Percentiles rank a stretch among this genome's conserved stretches.
Evolutionary conservation across 1,140 invertebrate genomes (phyloP).

Genomic region (Drosophila novamexicana): DNA sequence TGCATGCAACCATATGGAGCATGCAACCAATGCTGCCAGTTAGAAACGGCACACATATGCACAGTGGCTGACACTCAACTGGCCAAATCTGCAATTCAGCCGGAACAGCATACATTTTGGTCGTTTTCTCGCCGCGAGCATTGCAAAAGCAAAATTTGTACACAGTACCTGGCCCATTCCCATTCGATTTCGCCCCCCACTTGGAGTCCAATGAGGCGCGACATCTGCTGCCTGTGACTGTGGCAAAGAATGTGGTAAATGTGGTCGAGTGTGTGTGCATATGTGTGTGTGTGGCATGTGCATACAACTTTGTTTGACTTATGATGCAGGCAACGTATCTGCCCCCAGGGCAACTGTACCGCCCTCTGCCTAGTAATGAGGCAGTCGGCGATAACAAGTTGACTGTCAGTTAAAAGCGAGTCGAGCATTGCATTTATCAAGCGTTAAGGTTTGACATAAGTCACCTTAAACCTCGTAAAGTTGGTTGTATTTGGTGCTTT

Average conservation of each 20-base stretch:
- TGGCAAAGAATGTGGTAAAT: constrained; percentile 62
- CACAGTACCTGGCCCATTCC: not conserved
- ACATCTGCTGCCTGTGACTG: constrained; percentile 70
- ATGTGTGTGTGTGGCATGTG: constrained; percentile 10
- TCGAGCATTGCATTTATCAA: constrained; percentile 24
- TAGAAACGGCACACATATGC: not conserved
- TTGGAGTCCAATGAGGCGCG: constrained; percentile 67
- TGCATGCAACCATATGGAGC: constrained; percentile 4
- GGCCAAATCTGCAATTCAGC: constrained; percentile 73
- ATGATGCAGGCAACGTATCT: constrained; percentile 64
- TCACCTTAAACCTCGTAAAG: not conserved
- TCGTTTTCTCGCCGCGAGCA: constrained; percentile 67
- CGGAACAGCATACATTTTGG: constrained; percentile 77
- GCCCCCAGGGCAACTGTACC: constrained; percentile 26
- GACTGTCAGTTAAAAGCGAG: constrained; percentile 27
- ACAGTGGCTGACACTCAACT: constrained; percentile 11
- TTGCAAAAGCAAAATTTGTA: constrained; percentile 40
- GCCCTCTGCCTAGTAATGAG: constrained; percentile 54
- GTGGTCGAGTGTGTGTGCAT: constrained; percentile 7
- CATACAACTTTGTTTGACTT: constrained; percentile 58
- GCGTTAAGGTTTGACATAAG: not conserved
- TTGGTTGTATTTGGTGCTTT: not conserved
- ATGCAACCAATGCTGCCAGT: constrained; percentile 27
- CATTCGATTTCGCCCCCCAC: not conserved
- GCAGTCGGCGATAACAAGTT: constrained; percentile 60